Base-by-base conservation (phyloP, 2,113 vertebrate species). In the Tenrec ecaudatus region DNA sequence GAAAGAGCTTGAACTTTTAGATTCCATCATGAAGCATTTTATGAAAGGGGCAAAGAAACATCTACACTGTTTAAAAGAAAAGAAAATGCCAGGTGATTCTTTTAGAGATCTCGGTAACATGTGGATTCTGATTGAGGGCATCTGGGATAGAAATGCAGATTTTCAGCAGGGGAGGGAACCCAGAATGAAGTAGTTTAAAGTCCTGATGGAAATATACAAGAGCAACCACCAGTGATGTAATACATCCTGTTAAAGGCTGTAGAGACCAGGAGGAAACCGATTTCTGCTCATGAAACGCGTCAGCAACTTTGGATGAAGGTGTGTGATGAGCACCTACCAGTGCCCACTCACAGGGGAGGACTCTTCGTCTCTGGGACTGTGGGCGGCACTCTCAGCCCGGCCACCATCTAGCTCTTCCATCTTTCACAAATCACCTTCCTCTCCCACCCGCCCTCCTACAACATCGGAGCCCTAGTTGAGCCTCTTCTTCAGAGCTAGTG, bases 351-450 rank as follows among this genome's bases (percentile, higher is more conserved):
- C 79, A 79, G 80, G 62, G 66, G 77, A 2, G 5, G 68, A 20
- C 94, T 93, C 86, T 78, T 73, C 27, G 57, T 27, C 16, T 78
- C 47, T 0, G 43, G 33, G 84, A 89, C 68, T 3, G 2, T 1
- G 31, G 64, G 53, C 79, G 91, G 87, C 96, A 89, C 92, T 93
- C 89, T 94, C 87, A 60, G 69, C 31, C 79, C 81, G 62, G 83
- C 83, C 86, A 82, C 83, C 43, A 11, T 22, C 82, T 82, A 81
- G 77, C 86, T 89, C 84, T 62, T 85, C 75, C 23, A 77, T 92
- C 58, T 82, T 77, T 47, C 38, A 94, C 81, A 96, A 95, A 96
- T 90, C 33, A 89, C 79, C 38, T 92, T 20, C 77, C 86, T 92
- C 88, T 92, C 73, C 60, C 83, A 82, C 83, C 93, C 75, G 80